phyloP scores from a whole-genome alignment of 2,113 vertebrate species.

The Caranx melampygus region DNA sequence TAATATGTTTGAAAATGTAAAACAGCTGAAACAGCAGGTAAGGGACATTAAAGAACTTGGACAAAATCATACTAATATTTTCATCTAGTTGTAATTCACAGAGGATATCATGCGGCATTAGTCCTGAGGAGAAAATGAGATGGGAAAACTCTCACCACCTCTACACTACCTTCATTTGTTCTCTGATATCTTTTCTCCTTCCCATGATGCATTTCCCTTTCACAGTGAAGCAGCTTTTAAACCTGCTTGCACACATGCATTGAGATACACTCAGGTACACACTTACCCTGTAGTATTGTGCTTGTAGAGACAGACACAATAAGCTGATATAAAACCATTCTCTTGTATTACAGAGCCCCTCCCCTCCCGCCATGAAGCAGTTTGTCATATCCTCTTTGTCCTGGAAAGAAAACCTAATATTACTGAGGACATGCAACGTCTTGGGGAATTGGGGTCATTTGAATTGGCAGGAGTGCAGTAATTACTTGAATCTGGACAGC shows the following conservation, averaged over 20 bases:
- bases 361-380: constrained; percentile 15
- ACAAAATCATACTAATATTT: constrained; percentile 17
- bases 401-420: constrained; percentile 2
- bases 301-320: background rate
- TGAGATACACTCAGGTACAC: background rate
- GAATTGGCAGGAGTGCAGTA: constrained; percentile 41
- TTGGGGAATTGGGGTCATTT: constrained; percentile 58
- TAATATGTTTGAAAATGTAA: constrained; percentile 31
- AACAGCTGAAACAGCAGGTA: background rate
- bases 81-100: constrained; percentile 12
- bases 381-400: constrained; percentile 31
- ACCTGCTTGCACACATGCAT: background rate
- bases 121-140: constrained; percentile 3
- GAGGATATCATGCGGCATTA: constrained; percentile 17
- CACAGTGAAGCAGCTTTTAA: background rate
- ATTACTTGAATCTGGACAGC: constrained; percentile 30
- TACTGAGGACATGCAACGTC: constrained; percentile 24
- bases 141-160: background rate
- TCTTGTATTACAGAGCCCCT: background rate
- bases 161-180: background rate
- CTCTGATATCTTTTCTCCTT: background rate
- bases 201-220: background rate
- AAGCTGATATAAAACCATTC: constrained; percentile 16
- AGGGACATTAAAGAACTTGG: background rate
- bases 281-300: background rate